phyloP scores from a whole-genome alignment of 2,888 invertebrate genomes.

The Ormyrus pomaceus region DNA sequence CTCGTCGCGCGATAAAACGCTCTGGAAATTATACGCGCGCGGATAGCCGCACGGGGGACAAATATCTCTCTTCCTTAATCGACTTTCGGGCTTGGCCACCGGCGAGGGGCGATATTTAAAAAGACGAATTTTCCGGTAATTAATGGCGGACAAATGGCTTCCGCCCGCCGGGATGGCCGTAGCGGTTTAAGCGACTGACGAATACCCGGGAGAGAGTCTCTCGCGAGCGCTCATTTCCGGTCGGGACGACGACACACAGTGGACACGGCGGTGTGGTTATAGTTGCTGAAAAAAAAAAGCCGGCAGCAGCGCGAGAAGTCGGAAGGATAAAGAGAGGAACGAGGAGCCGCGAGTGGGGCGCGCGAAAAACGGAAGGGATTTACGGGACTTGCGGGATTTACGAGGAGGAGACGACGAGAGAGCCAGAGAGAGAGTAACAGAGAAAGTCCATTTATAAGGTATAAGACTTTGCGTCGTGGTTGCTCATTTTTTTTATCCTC shows the following conservation, averaged over 20 bases:
- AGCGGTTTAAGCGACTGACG: conserved; percentile 29
- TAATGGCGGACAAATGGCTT: conserved; percentile 46
- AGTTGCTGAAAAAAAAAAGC: conserved; percentile 36
- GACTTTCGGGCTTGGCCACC: conserved; percentile 15
- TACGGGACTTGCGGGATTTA: conserved; percentile 59
- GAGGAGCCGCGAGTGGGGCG: neutral
- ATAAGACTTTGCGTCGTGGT: conserved; percentile 46
- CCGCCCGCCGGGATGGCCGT: neutral
- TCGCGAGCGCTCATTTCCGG: neutral
- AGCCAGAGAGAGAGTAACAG: conserved; percentile 46
- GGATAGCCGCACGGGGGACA: neutral
- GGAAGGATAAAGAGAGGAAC: conserved; percentile 19
- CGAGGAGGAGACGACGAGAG: conserved; percentile 49
- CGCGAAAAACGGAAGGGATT: conserved; percentile 53
- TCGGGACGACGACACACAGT: neutral
- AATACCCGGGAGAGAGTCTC: conserved; percentile 22
- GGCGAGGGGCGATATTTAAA: conserved; percentile 43
- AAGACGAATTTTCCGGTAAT: conserved; percentile 55
- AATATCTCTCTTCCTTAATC: conserved; percentile 34
- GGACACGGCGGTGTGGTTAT: conserved; percentile 11
- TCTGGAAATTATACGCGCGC: conserved; percentile 7
- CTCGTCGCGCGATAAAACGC: conserved; percentile 8
- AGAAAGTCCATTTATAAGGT: conserved; percentile 59
- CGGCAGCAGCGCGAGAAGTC: neutral
- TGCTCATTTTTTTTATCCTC: neutral